Percentiles rank a stretch among this genome's conserved stretches.
phyloP scores from a whole-genome alignment of 2,797 vertebrate species.

The Muscicapa striata region DNA sequence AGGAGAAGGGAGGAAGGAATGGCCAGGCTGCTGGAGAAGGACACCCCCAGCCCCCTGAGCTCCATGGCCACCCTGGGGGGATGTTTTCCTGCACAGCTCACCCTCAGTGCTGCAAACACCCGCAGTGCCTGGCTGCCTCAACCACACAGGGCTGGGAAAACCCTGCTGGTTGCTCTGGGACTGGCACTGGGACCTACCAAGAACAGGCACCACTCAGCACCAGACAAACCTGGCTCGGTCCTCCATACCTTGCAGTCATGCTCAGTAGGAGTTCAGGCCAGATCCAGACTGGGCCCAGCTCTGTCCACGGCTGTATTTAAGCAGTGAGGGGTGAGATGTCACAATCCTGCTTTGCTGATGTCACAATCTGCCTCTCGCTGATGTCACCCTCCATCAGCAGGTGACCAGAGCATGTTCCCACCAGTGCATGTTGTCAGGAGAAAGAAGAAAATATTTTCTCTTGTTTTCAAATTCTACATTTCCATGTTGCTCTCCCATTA shows the following conservation, averaged over 20 bases:
- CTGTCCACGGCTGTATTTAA: not conserved
- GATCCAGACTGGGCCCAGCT: accelerated
- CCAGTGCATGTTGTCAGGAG: not conserved
- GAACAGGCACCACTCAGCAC: not conserved
- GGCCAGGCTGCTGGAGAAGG: no score
- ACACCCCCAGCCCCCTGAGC: no score
- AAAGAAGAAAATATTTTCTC: not conserved
- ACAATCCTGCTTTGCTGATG: not conserved
- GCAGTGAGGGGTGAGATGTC: not conserved
- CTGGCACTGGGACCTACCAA: not conserved
- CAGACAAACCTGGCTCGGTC: not conserved
- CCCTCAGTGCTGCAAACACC: no score
- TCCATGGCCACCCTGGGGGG: no score
- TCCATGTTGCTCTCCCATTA: no score
- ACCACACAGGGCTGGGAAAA: not conserved
- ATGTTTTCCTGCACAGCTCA: no score
- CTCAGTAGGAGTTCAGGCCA: not conserved
- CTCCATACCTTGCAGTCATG: accelerated
- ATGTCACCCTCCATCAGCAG: not conserved
- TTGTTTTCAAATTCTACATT: not conserved
- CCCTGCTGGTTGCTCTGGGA: not conserved
- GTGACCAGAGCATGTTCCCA: no score
- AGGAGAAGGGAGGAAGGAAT: no score
- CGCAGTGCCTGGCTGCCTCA: no score
- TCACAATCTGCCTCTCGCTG: not conserved